Evolutionary conservation across 1,140 invertebrate genomes (phyloP).

Genomic region (Drosophila ironensis): DNA sequence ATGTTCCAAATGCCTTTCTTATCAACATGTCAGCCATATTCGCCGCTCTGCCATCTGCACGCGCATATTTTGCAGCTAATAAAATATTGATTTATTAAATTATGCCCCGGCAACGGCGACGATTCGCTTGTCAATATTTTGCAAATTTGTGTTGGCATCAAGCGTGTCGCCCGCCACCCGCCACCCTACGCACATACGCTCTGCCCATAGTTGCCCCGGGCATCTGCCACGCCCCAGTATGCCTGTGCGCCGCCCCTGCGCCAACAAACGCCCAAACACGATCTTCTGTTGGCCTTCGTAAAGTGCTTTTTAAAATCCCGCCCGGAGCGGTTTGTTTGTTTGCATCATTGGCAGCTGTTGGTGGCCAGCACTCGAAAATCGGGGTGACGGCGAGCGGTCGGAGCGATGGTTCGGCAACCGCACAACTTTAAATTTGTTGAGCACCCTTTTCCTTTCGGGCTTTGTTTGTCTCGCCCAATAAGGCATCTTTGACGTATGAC

Average conservation of each 20-base stretch:
- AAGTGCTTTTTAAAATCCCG: slow-evolving; percentile 77
- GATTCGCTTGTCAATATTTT: slow-evolving; percentile 68
- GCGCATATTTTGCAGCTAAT: slow-evolving; percentile 56
- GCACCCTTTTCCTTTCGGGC: slow-evolving; percentile 22
- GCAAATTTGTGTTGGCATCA: slow-evolving; percentile 61
- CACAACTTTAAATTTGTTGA: slow-evolving; percentile 76
- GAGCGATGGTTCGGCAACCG: slow-evolving; percentile 51
- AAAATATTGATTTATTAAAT: slow-evolving; percentile 78
- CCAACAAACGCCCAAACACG: neutral
- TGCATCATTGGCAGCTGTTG: slow-evolving; percentile 60
- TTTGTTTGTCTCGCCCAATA: slow-evolving; percentile 75
- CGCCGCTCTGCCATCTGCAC: slow-evolving; percentile 8
- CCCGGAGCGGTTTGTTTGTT: slow-evolving; percentile 68
- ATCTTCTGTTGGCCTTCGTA: slow-evolving; percentile 56
- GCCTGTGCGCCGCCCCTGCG: neutral
- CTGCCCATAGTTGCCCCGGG: slow-evolving; percentile 14
- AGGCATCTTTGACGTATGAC: slow-evolving; percentile 73
- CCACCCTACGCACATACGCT: slow-evolving; percentile 1
- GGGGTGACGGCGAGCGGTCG: neutral
- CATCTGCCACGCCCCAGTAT: slow-evolving; percentile 1
- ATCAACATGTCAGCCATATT: neutral
- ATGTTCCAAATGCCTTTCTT: neutral
- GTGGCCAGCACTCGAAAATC: slow-evolving; percentile 23
- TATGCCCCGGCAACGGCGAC: slow-evolving; percentile 44
- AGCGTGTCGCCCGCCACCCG: slow-evolving; percentile 3